Evolutionary conservation across 2,888 invertebrate genomes (phyloP), one percentile per base, ranked within the genome.

Genomic region (Eucera pruinosa): DNA sequence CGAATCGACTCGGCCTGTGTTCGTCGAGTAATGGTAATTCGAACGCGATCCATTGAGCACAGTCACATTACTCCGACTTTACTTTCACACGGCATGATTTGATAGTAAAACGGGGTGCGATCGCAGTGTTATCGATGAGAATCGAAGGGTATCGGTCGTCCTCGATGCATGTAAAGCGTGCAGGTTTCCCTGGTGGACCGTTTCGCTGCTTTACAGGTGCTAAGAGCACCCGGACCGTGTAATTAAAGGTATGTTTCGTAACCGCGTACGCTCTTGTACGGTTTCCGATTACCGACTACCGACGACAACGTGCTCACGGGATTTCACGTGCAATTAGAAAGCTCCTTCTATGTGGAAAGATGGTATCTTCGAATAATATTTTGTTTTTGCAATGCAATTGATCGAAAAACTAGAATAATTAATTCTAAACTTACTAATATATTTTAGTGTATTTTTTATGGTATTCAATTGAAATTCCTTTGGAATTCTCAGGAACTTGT

Each of bases 231-330:
- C 77, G 79, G 67, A 78, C 76, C 75, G 58, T 81, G 80, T 85
- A 85, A 87, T 85, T 81, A 84, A 84, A 85, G 61, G 71, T 74
- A 73, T 73, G 76, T 83, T 85, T 85, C 79, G 82, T 81, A 83
- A 84, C 81, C 71, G 67, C 73, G 75, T 43, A 54, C 67, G 65
- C 62, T 65, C 76, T 65, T 70, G 67, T 75, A 78, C 61, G 86
- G 82, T 84, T 81, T 87, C 84, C 84, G 78, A 87, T 85, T 87
- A 84, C 82, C 58, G 39, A 30, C 71, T 66, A 61, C 75, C 58
- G 76, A 68, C 70, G 76, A 80, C 78, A 78, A 73, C 76, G 45
- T 61, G 80, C 79, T 79, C 76, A 45, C 58, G 48, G 74, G 66
- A 78, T 78, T 84, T 76, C 66, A 67, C 58, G 77, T 68, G 72